Base-by-base conservation (phyloP, 2,113 vertebrate genomes). In the Oostethus manadensis region DNA sequence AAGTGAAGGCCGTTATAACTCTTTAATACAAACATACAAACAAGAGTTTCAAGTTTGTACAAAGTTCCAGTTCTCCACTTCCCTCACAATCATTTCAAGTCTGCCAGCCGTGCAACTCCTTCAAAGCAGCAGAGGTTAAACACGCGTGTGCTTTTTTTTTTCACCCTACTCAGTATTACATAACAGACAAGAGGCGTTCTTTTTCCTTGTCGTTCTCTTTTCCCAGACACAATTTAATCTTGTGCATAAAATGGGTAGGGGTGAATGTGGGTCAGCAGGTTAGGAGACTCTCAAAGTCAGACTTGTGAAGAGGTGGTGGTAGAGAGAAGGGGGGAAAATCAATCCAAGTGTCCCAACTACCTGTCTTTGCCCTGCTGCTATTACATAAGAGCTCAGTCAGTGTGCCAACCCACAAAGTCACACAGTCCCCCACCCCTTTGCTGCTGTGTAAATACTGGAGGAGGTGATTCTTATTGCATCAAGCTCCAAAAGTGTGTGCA, bases 241-340 rank as follows among this genome's bases (percentile, higher is more conserved):
- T 73, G 70, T 76, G 70, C 70, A 83, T 82, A 84, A 77, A 86
- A 68, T 74, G 80, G 81, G 80, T 79, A 86, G 84, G 78, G 78
- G 79, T 88, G 84, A 84, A 91, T 89, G 80, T 87, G 71, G 88
- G 90, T 92, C 90, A 90, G 88, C 87, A 83, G 89, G 89, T 90
- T 89, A 91, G 84, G 66, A 87, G 87, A 84, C 78, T 89, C 86
- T 88, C 74, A 78, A 81, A 82, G 77, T 79, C 86, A 83, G 78
- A 84, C 80, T 83, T 76, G 51, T 71, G 35, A 76, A 60, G 74
- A 78, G 38, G 38, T 42, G 38, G 10, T 42, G 38, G 20, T 17
- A n/a, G 38, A 40, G 38, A 13, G 22, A 20, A n/a, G n/a, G 26
- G 26, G 20, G 70, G 71, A 62, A 81, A 82, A 88, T 85, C 75